Percentiles rank a stretch among this genome's conserved stretches.
Evolutionary conservation across 2,113 vertebrate species (phyloP).

Genomic region (Protobothrops mucrosquamatus): DNA sequence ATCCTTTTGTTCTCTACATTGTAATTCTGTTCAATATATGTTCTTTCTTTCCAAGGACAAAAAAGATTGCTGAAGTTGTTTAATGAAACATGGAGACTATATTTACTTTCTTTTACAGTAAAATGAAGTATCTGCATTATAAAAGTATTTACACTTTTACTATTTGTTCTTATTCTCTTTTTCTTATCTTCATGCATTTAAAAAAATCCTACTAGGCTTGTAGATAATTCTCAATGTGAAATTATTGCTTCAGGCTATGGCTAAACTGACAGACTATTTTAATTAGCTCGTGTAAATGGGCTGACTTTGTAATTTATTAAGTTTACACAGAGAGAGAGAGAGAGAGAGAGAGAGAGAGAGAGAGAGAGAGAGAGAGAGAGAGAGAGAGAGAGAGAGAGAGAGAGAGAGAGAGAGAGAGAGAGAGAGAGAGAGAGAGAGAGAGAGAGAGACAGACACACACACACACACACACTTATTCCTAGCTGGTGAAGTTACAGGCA

Average conservation of each 20-base stretch:
- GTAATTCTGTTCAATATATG: conserved; percentile 15
- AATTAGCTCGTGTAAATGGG: not conserved
- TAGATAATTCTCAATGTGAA: conserved; percentile 33
- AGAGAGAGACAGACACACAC: not conserved
- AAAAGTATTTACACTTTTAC: not conserved
- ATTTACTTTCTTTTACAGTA: not conserved
- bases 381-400: too few species aligned
- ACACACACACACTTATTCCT: conserved; percentile 14
- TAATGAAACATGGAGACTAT: not conserved
- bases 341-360: too few species aligned
- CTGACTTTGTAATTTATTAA: conserved; percentile 42
- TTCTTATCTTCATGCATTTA: conserved; percentile 39
- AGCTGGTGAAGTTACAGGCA: not conserved
- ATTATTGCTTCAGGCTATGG: not conserved
- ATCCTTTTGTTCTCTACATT: conserved; percentile 15
- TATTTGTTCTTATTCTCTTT: not conserved
- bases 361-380: too few species aligned
- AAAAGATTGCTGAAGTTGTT: conserved; percentile 1
- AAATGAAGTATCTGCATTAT: not conserved
- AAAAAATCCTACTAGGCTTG: not conserved
- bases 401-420: too few species aligned
- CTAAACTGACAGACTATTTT: conserved; percentile 26
- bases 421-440: too few species aligned
- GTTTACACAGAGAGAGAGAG: not conserved
- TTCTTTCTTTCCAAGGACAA: conserved; percentile 41